These are phyloP conservation scores for Umimayanthus chanpuru DNA, from an alignment of 92 coral and sea anemone genomes.

Conservation along the genomic window DNA sequence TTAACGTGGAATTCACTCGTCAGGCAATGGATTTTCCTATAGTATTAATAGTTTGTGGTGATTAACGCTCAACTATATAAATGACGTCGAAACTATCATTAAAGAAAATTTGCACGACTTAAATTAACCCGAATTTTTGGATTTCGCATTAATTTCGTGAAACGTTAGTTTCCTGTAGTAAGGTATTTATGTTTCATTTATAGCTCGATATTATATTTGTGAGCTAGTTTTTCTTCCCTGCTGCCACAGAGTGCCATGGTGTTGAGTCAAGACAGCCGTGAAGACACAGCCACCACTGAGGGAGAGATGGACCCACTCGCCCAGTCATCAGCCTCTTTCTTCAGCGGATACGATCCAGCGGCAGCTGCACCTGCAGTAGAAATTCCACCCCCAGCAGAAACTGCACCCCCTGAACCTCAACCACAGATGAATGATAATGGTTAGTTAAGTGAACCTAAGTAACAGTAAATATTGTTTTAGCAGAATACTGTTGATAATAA, in stretches of 20 bases:
- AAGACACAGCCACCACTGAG: conserved; percentile 28
- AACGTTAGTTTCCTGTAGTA: no score
- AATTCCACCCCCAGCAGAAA: conserved; percentile 1
- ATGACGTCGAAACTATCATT: no score
- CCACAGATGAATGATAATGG: not conserved
- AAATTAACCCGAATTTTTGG: no score
- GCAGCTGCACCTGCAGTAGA: conserved; percentile 5
- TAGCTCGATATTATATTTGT: not conserved
- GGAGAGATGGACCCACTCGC: conserved; percentile 26
- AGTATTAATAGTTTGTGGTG: no score
- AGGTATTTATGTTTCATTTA: no score
- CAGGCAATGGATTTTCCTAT: no score
- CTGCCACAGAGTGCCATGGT: conserved; percentile 19
- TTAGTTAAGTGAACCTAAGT: not conserved
- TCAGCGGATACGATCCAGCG: conserved; percentile 38
- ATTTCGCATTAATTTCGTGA: no score
- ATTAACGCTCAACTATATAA: no score
- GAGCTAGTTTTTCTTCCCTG: not conserved
- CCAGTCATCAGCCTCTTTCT: conserved; percentile 31
- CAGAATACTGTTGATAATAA: no score
- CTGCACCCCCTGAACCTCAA: conserved; percentile 13
- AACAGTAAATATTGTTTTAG: no score
- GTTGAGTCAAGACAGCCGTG: conserved; percentile 31
- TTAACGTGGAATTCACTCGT: no score
- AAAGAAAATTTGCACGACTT: no score